Conservation (phyloP, 2,888 invertebrate genomes). For the Apodemia zela region DNA sequence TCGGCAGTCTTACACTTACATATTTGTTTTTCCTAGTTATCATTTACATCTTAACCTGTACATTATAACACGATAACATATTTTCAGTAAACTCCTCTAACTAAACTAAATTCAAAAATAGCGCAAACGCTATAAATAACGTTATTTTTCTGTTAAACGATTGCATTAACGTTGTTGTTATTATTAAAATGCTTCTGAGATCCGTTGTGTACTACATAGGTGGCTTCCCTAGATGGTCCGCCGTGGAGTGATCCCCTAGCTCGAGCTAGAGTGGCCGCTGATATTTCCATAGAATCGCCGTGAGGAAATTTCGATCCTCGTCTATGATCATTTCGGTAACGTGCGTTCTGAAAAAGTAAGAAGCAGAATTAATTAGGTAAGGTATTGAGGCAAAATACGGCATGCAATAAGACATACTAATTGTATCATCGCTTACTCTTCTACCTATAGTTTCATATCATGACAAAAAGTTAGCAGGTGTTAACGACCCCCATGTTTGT, state of each 20-base stretch:
- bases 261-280: slow-evolving; percentile 64
- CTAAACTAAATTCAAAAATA: neutral
- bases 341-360: slow-evolving; percentile 48
- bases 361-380: neutral
- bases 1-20: slow-evolving; percentile 9
- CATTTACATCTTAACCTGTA: neutral
- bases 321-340: slow-evolving; percentile 52
- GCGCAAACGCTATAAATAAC: neutral
- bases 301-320: slow-evolving; percentile 66
- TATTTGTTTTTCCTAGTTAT: neutral
- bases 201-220: slow-evolving; percentile 50
- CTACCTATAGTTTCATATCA: too few species aligned
- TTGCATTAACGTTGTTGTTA: slow-evolving; percentile 59
- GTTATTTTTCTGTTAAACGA: slow-evolving; percentile 15
- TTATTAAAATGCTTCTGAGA: slow-evolving; percentile 60
- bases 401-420: too few species aligned
- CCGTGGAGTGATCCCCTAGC: slow-evolving; percentile 55
- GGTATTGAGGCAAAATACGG: neutral
- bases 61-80: neutral
- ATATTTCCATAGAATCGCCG: slow-evolving; percentile 75
- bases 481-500: too few species aligned
- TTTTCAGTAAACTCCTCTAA: neutral
- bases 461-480: too few species aligned
- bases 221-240: slow-evolving; percentile 54
- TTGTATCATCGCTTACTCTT: too few species aligned